Percentiles rank a stretch among this genome's conserved stretches.
phyloP scores from a whole-genome alignment of 2,888 invertebrate species.

The Lymantria monacha region DNA sequence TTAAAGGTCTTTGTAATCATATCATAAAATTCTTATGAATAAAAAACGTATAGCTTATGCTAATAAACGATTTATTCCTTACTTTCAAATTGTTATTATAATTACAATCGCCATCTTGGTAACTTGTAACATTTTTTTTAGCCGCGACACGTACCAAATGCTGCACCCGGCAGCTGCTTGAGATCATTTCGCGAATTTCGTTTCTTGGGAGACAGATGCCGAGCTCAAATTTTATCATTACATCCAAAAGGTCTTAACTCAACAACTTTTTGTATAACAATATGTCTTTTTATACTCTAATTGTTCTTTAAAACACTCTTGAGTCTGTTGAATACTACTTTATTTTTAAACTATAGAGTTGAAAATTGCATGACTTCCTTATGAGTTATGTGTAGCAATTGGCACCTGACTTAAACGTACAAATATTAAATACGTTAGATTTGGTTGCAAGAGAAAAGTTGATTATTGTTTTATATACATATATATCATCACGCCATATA shows the following conservation, averaged over 20 bases:
- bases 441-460: no score
- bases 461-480: no score
- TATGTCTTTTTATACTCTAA: constrained; percentile 21
- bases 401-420: constrained; percentile 33
- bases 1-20: no score
- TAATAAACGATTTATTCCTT: no score
- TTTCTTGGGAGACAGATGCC: constrained; percentile 56
- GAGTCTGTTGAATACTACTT: constrained; percentile 2
- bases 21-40: no score
- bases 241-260: constrained; percentile 34
- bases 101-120: not conserved
- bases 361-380: constrained; percentile 7
- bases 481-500: no score
- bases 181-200: constrained; percentile 70
- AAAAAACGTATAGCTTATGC: no score
- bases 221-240: constrained; percentile 27
- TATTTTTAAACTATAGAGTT: constrained; percentile 4
- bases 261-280: constrained; percentile 7
- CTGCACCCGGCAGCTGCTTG: constrained; percentile 60
- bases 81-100: no score
- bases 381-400: constrained; percentile 15
- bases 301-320: constrained; percentile 11
- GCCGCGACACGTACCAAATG: constrained; percentile 76
- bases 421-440: constrained; percentile 5
- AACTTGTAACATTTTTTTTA: constrained; percentile 38